Evolutionary conservation across 2,888 invertebrate genomes (phyloP), one percentile per base, ranked within the genome.

Genomic region (Drosophila greeni): DNA sequence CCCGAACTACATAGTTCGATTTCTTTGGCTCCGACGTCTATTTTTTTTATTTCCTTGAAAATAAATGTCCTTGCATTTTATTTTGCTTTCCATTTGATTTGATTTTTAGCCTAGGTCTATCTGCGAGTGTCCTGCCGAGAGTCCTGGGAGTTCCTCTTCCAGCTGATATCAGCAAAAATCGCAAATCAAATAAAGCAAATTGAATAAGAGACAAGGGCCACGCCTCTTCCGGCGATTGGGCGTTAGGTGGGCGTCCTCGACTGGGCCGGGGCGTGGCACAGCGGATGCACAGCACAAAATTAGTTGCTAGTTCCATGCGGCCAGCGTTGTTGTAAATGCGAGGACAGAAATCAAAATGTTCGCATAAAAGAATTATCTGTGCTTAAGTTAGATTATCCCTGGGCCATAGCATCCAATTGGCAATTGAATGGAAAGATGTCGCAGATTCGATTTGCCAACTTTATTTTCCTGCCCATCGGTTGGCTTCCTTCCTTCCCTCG

Each of bases 111-210:
- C 67, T 57, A 60, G 56, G 62, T 62, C 53, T 69, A 61, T 40
- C 34, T 18, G 26, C 52, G 26, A 37, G 23, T 42, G 53, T 47
- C 59, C 52, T 45, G 33, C 12, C 29, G 37, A 34, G 48, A 48
- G 48, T 14, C 48, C 33, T 34, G 57, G 45, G 61, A 64, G 45
- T 69, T 69, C 33, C 40, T 59, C 68, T 70, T 67, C 66, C 51
- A 53, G 72, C 74, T 72, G 79, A 77, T 76, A 79, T 75, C 75
- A 77, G 74, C 72, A 79, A 70, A 76, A 79, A 77, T 83, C 75
- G 79, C 84, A 83, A 82, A 82, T 82, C 84, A 82, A 82, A 82
- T 82, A 83, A 82, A 74, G 70, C 75, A 79, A 82, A 82, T 82
- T 82, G 81, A 82, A 82, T 82, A 83, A 82, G 62, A 79, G 80